phyloP scores from a whole-genome alignment of 2,888 invertebrate genomes.

The Glyphotaelius pellucidus region DNA sequence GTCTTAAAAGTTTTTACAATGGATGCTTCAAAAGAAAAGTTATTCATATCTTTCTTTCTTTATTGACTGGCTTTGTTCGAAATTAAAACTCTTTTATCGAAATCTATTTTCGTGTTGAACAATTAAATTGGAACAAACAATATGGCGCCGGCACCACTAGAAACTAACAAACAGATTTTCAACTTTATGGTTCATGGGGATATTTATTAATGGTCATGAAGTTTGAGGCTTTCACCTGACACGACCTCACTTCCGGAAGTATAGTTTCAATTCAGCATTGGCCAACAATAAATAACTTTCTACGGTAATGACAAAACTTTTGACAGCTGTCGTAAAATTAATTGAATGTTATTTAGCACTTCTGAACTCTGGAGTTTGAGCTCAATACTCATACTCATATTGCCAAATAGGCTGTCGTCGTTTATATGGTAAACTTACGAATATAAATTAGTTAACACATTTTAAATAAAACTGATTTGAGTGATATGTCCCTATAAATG shows the following conservation, averaged over 20 bases:
- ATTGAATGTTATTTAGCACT: neutral
- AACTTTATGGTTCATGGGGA: neutral
- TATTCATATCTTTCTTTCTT: too few relatives aligned
- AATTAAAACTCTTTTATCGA: neutral
- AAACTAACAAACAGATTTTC: neutral
- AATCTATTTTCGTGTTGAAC: neutral
- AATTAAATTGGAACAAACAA: too few relatives aligned
- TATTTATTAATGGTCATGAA: neutral
- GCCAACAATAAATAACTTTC: neutral
- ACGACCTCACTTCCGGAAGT: neutral
- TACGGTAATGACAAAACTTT: neutral
- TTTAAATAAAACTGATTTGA: too few relatives aligned
- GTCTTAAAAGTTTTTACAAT: too few relatives aligned
- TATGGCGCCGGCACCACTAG: neutral
- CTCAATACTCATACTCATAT: neutral
- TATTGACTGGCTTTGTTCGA: neutral
- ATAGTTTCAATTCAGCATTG: neutral
- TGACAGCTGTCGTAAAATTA: neutral
- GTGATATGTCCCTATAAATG: too few relatives aligned
- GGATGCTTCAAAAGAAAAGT: too few relatives aligned
- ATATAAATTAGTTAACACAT: too few relatives aligned
- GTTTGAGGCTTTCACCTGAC: neutral
- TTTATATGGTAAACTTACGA: too few relatives aligned
- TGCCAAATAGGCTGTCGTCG: too few relatives aligned
- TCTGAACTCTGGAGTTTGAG: neutral